Percentiles rank a stretch among this genome's conserved stretches.
Conservation (phyloP, 2,113 vertebrate species). For the Condylura cristata region DNA sequence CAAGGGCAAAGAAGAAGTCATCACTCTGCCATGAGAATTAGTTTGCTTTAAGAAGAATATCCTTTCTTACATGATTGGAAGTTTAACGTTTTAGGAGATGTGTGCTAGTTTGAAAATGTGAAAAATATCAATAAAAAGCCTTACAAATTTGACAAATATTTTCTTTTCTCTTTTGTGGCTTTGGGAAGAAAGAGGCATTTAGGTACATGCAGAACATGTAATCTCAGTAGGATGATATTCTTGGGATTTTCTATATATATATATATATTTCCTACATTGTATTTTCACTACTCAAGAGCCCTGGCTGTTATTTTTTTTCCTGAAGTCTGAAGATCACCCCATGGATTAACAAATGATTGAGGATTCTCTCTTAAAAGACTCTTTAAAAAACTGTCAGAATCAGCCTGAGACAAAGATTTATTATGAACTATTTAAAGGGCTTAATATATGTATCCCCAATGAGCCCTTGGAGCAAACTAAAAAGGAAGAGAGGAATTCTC, state of each 20-base stretch:
- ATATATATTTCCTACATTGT: constrained; percentile 75
- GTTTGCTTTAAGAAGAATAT: constrained; percentile 61
- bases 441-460: constrained; percentile 94
- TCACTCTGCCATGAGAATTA: constrained; percentile 33
- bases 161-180: constrained; percentile 49
- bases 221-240: constrained; percentile 73
- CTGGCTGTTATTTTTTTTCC: constrained; percentile 84
- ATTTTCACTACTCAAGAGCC: constrained; percentile 83
- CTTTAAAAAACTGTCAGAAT: constrained; percentile 93
- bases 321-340: constrained; percentile 88
- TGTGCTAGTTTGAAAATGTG: neutral
- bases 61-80: constrained; percentile 57
- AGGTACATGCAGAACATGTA: constrained; percentile 69
- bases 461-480: constrained; percentile 92
- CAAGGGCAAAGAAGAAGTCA: constrained; percentile 56
- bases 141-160: constrained; percentile 39
- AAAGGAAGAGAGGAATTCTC: constrained; percentile 91
- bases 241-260: constrained; percentile 83
- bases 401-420: constrained; percentile 93
- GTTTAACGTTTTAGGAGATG: constrained; percentile 53
- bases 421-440: constrained; percentile 94
- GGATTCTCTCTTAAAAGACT: constrained; percentile 91
- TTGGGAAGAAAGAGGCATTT: constrained; percentile 71
- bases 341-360: constrained; percentile 92
- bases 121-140: constrained; percentile 75